These are phyloP conservation scores for Zosterops hypoxanthus DNA, from an alignment of 2,113 vertebrate genomes.

Conservation along the genomic window DNA sequence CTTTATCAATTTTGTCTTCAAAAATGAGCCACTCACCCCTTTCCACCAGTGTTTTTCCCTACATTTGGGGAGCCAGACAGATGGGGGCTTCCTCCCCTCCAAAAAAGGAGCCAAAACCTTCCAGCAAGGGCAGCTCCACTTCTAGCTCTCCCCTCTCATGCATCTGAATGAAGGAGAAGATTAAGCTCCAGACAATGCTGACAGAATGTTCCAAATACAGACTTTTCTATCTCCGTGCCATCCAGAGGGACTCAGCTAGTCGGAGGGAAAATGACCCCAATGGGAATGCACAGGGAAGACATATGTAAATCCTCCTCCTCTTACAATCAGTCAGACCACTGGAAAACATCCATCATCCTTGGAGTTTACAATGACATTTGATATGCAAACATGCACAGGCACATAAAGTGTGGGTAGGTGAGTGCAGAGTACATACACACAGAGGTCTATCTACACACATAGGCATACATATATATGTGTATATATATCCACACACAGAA, in stretches of 20 bases:
- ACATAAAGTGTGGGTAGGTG: background rate
- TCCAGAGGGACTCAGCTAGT: accelerated
- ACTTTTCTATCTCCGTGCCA: background rate
- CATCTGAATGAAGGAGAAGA: background rate
- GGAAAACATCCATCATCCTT: background rate
- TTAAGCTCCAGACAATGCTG: background rate
- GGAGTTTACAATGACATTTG: no score
- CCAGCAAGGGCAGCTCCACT: background rate
- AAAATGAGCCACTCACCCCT: background rate
- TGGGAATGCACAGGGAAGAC: accelerated
- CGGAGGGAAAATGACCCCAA: background rate
- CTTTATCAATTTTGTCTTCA: background rate
- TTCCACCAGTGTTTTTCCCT: background rate
- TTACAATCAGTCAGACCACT: background rate
- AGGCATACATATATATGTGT: background rate
- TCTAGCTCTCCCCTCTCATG: background rate
- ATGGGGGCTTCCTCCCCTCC: accelerated
- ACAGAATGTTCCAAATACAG: background rate
- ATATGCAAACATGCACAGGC: accelerated
- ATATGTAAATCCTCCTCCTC: background rate
- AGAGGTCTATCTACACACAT: accelerated
- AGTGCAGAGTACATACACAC: background rate
- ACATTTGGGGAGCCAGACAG: background rate
- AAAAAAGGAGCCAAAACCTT: background rate
- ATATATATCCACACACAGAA: background rate